Base-by-base conservation (phyloP, 2,113 vertebrate species). In the Crotalus horridus region DNA sequence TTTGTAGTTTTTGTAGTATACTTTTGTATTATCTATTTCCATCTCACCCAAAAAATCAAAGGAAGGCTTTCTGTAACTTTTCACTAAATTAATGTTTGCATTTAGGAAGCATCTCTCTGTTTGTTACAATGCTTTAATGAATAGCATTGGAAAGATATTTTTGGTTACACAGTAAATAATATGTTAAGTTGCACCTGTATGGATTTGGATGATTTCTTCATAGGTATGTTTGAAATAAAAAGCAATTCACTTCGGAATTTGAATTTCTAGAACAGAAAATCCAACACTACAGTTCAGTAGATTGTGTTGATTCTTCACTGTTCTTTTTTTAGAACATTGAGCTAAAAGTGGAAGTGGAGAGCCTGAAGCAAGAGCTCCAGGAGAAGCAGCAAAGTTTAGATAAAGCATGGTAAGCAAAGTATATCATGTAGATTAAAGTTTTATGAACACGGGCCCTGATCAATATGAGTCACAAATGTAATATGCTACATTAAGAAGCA, bases 271-370 rank as follows among this genome's bases (percentile, higher is more conserved):
- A 54, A 87, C 39, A 89, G 74, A 69, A 15, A 85, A n/a, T 21
- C 48, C 8, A 39, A n/a, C n/a, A 81, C 15, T 20, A 11, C 1
- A 11, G 21, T 13, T 17, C 46, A 93, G 17, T 20, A 8, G 4
- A 10, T 48, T 87, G 26, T 90, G 29, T 92, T 0, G 1, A n/a
- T 81, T 21, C 87, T 51, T 51, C 2, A 23, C 54, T 81, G 2
- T 96, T 81, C 93, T 53, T 74, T 94, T 98, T 97, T 0, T 95
- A 99, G 99, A 99, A 99, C 97, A 99, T 99, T 1, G 98, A 99
- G 96, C 95, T 99, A 96, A 99, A 99, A 96, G 99, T 99, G 3
- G 98, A 99, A 94, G 98, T 99, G 91, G 98, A 99, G 96, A 99
- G 99, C 97, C 96, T 99, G 97, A 99, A 99, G 94, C 98, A 97